Percentiles rank a stretch among this genome's conserved stretches.
Evolutionary conservation across 2,113 vertebrate genomes (phyloP).

Genomic region (Aviceda subcristata): DNA sequence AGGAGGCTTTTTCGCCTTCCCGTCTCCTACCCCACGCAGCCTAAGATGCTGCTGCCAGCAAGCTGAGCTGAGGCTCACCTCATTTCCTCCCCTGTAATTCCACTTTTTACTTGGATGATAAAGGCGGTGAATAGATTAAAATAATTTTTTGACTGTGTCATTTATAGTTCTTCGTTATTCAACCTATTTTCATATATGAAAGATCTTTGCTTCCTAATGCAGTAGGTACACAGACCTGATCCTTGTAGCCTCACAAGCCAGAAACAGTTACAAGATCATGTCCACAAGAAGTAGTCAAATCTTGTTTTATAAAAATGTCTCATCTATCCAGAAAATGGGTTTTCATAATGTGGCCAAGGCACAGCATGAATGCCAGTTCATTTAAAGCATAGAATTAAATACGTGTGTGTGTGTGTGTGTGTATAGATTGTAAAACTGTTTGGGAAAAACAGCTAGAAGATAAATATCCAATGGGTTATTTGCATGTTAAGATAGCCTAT

Average conservation of each 20-base stretch:
- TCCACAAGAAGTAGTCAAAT: background rate
- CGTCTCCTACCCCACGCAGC: slow-evolving; percentile 1
- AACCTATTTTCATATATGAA: background rate
- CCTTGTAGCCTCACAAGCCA: background rate
- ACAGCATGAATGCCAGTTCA: background rate
- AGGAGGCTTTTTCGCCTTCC: slow-evolving; percentile 23
- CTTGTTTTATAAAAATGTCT: background rate
- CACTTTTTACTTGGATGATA: background rate
- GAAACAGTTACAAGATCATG: background rate
- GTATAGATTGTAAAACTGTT: background rate
- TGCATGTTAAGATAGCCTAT: background rate
- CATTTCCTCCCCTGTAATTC: slow-evolving; percentile 40
- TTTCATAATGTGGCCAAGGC: background rate
- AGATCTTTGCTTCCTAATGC: background rate
- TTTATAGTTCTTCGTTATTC: background rate
- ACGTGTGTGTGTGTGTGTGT: background rate
- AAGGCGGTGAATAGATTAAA: background rate
- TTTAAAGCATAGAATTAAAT: background rate
- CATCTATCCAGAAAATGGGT: background rate
- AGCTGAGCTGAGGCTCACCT: background rate
- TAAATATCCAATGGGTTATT: background rate
- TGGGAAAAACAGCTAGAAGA: background rate
- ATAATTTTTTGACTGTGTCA: background rate
- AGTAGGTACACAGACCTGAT: background rate
- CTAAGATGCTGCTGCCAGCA: background rate